Conservation (phyloP, 2,797 vertebrate genomes). For the Sphaeramia orbicularis region DNA sequence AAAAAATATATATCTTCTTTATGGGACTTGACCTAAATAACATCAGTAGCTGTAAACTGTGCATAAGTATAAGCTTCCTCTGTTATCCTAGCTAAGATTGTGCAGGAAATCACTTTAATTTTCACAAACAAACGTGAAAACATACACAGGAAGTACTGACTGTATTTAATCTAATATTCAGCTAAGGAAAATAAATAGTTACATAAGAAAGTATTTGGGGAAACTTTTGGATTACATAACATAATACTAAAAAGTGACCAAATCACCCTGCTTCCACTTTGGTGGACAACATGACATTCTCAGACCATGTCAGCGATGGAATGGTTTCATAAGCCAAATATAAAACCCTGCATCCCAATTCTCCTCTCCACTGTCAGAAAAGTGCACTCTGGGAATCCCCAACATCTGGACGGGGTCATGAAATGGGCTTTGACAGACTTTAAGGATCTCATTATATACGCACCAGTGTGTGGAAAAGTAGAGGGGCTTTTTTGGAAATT, state of each 20-base stretch:
- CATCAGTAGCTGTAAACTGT: slow-evolving; percentile 4
- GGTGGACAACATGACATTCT: slow-evolving; percentile 51
- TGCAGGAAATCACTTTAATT: slow-evolving; percentile 42
- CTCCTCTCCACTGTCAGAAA: slow-evolving; percentile 34
- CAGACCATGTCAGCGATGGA: slow-evolving; percentile 65
- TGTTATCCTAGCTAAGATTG: slow-evolving; percentile 17
- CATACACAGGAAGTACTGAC: slow-evolving; percentile 49
- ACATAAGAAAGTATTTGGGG: slow-evolving; percentile 4
- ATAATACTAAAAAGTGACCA: slow-evolving; percentile 23
- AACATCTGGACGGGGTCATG: slow-evolving; percentile 30
- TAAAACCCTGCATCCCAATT: slow-evolving; percentile 54
- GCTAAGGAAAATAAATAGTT: slow-evolving; percentile 30
- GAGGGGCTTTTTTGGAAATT: neutral
- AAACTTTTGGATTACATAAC: slow-evolving; percentile 10
- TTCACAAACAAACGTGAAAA: slow-evolving; percentile 57
- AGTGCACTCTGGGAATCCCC: slow-evolving; percentile 45
- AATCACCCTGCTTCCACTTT: slow-evolving; percentile 9
- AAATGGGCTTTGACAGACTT: slow-evolving; percentile 20
- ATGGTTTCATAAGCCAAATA: slow-evolving; percentile 57
- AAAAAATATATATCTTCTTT: slow-evolving; percentile 6
- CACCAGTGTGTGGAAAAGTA: slow-evolving; percentile 16
- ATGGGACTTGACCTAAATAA: slow-evolving; percentile 8
- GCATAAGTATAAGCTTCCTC: slow-evolving; percentile 23
- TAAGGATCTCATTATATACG: slow-evolving; percentile 16
- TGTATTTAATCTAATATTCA: slow-evolving; percentile 33